A percentile compares a stretch with the other conserved stretches of the same genome.
phyloP scores from a whole-genome alignment of 2,797 vertebrate genomes.

The Leucoraja ocellata region DNA sequence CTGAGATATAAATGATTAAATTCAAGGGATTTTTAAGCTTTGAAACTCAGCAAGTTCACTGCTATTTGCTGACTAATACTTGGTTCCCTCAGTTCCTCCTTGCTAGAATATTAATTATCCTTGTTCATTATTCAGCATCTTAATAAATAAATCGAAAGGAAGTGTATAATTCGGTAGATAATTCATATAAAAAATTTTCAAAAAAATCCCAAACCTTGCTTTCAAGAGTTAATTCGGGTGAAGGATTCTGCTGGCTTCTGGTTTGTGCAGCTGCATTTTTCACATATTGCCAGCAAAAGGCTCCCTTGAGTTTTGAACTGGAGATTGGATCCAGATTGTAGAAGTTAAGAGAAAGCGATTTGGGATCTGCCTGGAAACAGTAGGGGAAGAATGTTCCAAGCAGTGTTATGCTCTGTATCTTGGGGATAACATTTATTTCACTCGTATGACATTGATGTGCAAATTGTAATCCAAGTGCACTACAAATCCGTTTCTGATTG shows the following conservation, averaged over 20 bases:
- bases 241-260: conserved; percentile 21
- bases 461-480: neutral
- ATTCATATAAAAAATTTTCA: neutral
- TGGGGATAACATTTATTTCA: neutral
- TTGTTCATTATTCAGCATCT: neutral
- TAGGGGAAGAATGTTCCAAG: neutral
- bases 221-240: neutral
- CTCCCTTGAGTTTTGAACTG: conserved; percentile 1
- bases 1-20: too few species aligned
- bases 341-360: neutral
- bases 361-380: conserved; percentile 9
- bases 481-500: neutral
- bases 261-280: neutral
- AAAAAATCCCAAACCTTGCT: neutral
- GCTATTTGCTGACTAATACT: too few species aligned
- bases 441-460: neutral
- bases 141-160: neutral
- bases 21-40: too few species aligned
- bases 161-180: neutral
- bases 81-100: too few species aligned
- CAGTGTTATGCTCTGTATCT: neutral
- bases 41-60: too few species aligned
- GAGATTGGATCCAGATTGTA: conserved; percentile 31
- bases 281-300: neutral
- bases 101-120: too few species aligned